Evolutionary conservation across 1,140 invertebrate genomes (phyloP).

Genomic region (Leucophenga varia): DNA sequence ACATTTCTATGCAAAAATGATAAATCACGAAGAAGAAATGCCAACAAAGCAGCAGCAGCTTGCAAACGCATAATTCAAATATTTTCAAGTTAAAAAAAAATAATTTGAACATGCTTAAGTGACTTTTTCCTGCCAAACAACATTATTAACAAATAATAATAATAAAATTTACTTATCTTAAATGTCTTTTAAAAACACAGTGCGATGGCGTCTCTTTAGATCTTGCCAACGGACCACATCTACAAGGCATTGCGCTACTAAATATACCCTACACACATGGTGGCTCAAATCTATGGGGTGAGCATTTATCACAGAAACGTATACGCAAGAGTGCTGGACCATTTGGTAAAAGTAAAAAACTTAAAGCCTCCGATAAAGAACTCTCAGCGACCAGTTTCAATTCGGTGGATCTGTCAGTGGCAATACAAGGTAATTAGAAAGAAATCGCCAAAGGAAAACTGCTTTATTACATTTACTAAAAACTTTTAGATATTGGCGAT

Average conservation of each 20-base stretch:
- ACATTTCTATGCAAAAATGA: too few relatives aligned
- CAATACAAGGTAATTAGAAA: constrained; percentile 70
- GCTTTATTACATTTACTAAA: too few relatives aligned
- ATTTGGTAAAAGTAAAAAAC: constrained; percentile 59
- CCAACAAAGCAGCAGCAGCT: too few relatives aligned
- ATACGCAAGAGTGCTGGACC: constrained; percentile 59
- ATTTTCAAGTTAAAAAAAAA: too few relatives aligned
- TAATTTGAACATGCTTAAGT: too few relatives aligned
- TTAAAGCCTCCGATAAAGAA: constrained; percentile 65
- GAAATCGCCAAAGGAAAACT: background rate
- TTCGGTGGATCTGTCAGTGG: constrained; percentile 70
- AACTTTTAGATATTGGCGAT: constrained; percentile 96
- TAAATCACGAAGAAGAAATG: too few relatives aligned
- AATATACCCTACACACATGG: constrained; percentile 98
- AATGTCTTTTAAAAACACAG: too few relatives aligned
- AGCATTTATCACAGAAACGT: constrained; percentile 67
- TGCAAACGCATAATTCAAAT: too few relatives aligned
- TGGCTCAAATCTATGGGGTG: constrained; percentile 95
- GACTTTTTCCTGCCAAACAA: too few relatives aligned
- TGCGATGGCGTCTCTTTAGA: constrained; percentile 91
- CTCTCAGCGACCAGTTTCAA: constrained; percentile 70
- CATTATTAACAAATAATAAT: too few relatives aligned
- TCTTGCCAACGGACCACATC: constrained; percentile 83
- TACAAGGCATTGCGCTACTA: constrained; percentile 91
- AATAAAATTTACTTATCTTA: too few relatives aligned